phyloP scores from a whole-genome alignment of 2,797 vertebrate species.

The Orientallactaga sibirica region DNA sequence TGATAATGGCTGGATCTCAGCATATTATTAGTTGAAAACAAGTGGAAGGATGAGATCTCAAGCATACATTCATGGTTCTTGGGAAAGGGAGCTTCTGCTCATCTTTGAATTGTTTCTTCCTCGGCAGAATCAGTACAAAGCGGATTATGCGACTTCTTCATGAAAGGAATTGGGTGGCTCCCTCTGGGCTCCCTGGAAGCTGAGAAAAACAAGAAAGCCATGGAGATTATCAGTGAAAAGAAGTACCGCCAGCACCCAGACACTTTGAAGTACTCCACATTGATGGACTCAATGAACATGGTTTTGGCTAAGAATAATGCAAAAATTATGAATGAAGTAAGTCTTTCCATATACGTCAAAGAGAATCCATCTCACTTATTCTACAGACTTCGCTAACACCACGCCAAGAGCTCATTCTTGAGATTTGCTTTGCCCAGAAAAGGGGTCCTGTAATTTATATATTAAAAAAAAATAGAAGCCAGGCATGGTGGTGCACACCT shows the following conservation, averaged over 20 bases:
- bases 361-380: not conserved
- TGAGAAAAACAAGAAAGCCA: constrained; percentile 95
- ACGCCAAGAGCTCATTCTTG: not conserved
- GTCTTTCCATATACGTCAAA: constrained; percentile 48
- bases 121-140: constrained; percentile 95
- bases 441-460: not conserved
- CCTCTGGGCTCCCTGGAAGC: constrained; percentile 96
- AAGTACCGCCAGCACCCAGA: constrained; percentile 97
- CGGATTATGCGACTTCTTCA: constrained; percentile 93
- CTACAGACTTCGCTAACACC: not conserved
- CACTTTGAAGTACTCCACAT: constrained; percentile 93
- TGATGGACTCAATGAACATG: constrained; percentile 95
- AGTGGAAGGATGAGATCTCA: not conserved
- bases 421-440: constrained; percentile 9
- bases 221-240: constrained; percentile 92
- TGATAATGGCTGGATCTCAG: not conserved
- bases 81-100: constrained; percentile 29
- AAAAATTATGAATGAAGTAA: constrained; percentile 93
- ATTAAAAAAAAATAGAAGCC: no score
- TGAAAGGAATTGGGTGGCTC: constrained; percentile 95
- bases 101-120: constrained; percentile 56
- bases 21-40: not conserved
- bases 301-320: constrained; percentile 94
- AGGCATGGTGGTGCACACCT: no score
- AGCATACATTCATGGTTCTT: not conserved